Conservation (phyloP, 2,888 invertebrate genomes). For the Drosophila lutescens region DNA sequence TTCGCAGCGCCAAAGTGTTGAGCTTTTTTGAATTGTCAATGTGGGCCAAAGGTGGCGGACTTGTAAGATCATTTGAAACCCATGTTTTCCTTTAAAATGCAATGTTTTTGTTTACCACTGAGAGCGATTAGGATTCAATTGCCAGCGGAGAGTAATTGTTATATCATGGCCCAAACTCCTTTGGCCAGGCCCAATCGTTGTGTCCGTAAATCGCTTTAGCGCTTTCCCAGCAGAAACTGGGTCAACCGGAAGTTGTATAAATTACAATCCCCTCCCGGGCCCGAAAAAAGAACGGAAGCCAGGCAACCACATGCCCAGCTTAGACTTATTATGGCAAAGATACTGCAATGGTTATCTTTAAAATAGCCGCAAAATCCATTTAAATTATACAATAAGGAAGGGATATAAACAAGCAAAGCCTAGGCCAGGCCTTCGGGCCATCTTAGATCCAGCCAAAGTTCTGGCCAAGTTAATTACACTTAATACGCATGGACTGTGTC, state of each 20-base stretch:
- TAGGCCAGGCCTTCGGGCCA: slow-evolving; percentile 28
- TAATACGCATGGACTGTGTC: slow-evolving; percentile 60
- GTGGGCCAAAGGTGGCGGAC: slow-evolving; percentile 17
- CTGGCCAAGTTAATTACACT: slow-evolving; percentile 76
- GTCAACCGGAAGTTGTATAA: slow-evolving; percentile 73
- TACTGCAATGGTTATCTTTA: slow-evolving; percentile 67
- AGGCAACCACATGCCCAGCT: slow-evolving; percentile 37
- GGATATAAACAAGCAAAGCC: slow-evolving; percentile 47
- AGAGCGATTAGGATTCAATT: slow-evolving; percentile 27
- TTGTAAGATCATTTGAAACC: slow-evolving; percentile 20
- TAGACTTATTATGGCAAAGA: slow-evolving; percentile 59
- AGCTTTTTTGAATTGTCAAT: slow-evolving; percentile 59
- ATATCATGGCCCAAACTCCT: slow-evolving; percentile 6
- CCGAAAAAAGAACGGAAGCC: slow-evolving; percentile 45
- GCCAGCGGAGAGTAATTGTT: slow-evolving; percentile 19
- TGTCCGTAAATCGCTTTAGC: slow-evolving; percentile 59
- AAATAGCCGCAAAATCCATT: slow-evolving; percentile 75
- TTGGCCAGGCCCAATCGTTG: slow-evolving; percentile 17
- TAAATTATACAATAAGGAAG: slow-evolving; percentile 62
- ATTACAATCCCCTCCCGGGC: slow-evolving; percentile 15
- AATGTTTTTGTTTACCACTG: slow-evolving; percentile 7
- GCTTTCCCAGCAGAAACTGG: slow-evolving; percentile 48
- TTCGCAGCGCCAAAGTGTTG: slow-evolving; percentile 61
- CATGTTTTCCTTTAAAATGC: slow-evolving; percentile 3
- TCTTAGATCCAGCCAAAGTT: slow-evolving; percentile 24